Percentiles rank a stretch among this genome's conserved stretches.
Evolutionary conservation across 2,888 invertebrate species (phyloP).

Genomic region (Phanerotoma sp.): DNA sequence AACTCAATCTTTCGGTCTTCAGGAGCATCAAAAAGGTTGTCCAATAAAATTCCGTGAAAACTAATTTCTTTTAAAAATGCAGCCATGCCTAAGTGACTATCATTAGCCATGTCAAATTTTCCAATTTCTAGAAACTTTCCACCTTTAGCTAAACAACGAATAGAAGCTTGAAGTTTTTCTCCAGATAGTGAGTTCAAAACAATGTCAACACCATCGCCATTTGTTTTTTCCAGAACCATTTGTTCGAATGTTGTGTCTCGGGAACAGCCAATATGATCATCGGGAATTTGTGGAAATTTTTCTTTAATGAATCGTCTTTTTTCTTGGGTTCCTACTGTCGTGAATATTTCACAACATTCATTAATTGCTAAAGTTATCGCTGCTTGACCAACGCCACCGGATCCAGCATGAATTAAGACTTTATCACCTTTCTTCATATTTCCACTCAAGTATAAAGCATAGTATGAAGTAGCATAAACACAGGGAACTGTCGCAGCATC

Average conservation of each 20-base stretch:
- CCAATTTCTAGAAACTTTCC: constrained; percentile 85
- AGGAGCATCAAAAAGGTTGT: constrained; percentile 63
- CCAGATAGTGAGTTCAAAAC: constrained; percentile 91
- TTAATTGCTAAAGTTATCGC: constrained; percentile 65
- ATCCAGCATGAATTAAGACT: constrained; percentile 56
- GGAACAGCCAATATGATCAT: constrained; percentile 73
- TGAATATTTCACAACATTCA: constrained; percentile 63
- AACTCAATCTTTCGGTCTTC: constrained; percentile 62
- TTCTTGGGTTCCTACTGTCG: constrained; percentile 64
- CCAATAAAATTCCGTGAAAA: constrained; percentile 78
- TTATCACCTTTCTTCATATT: constrained; percentile 58
- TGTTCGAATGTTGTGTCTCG: constrained; percentile 84
- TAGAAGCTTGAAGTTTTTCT: constrained; percentile 79
- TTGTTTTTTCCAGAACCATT: constrained; percentile 76
- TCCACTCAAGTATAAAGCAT: constrained; percentile 64
- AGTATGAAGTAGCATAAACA: constrained; percentile 65
- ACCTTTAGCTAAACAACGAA: constrained; percentile 63
- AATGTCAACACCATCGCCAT: constrained; percentile 86
- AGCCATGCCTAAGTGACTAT: constrained; percentile 67
- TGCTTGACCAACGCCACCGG: constrained; percentile 69
- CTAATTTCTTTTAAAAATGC: constrained; percentile 71
- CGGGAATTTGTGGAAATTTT: constrained; percentile 61
- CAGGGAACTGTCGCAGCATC: constrained; percentile 69
- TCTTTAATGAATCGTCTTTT: constrained; percentile 62
- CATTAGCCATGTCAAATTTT: constrained; percentile 75